Percentiles rank a stretch among this genome's conserved stretches.
phyloP scores from a whole-genome alignment of 2,113 vertebrate genomes.

The Podiceps cristatus region DNA sequence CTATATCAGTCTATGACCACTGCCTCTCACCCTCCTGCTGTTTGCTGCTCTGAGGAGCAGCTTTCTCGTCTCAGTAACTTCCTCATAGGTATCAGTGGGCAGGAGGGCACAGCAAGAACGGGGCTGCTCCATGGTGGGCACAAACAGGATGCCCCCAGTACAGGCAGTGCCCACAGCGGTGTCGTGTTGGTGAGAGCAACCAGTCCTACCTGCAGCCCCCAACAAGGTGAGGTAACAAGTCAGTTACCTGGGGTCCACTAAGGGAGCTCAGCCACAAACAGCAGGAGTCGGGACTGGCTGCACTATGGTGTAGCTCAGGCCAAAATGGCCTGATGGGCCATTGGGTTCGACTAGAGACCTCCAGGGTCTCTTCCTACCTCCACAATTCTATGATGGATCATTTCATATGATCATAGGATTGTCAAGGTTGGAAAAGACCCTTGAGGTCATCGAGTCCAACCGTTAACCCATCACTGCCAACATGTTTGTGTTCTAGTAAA shows the following conservation, averaged over 20 bases:
- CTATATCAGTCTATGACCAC: not conserved
- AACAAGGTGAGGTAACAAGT: not conserved
- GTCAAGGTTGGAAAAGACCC: too few species aligned
- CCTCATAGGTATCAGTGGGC: not conserved
- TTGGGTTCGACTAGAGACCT: not conserved
- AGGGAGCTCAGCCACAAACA: not conserved
- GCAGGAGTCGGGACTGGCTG: not conserved
- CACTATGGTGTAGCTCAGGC: not conserved
- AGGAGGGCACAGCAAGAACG: rapidly evolving
- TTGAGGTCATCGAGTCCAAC: too few species aligned
- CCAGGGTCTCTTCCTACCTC: not conserved
- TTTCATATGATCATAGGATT: too few species aligned
- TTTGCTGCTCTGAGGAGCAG: not conserved
- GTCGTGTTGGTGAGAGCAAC: not conserved
- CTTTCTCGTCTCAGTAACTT: not conserved
- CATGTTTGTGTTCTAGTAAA: not conserved
- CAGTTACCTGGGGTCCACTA: not conserved
- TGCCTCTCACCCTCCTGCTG: not conserved
- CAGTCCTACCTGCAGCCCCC: not conserved
- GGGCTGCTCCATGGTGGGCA: not conserved
- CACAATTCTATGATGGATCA: not conserved
- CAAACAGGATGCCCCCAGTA: not conserved
- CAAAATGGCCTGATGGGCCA: not conserved
- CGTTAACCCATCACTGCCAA: too few species aligned
- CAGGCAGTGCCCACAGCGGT: not conserved